A percentile compares a stretch with the other conserved stretches of the same genome.
phyloP scores from a whole-genome alignment of 2,797 vertebrate genomes.

The Catharus ustulatus region DNA sequence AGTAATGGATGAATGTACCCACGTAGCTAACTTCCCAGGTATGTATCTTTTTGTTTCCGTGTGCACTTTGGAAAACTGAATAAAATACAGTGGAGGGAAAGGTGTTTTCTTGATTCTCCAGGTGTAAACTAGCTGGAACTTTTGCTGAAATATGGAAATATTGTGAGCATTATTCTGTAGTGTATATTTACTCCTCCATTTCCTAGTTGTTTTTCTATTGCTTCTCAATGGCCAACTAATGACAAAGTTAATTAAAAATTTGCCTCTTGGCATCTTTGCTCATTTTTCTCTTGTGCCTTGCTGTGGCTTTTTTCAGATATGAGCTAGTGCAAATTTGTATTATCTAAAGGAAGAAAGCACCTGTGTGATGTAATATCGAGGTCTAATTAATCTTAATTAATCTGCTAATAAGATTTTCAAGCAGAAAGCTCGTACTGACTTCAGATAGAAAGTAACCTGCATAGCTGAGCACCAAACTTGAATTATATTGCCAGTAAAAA shows the following conservation, averaged over 20 bases:
- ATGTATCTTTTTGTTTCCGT: constrained; percentile 17
- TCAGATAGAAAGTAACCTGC: not conserved
- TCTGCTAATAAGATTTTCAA: not conserved
- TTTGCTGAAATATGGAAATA: not conserved
- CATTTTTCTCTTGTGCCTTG: not conserved
- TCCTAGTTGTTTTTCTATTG: not conserved
- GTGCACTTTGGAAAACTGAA: not conserved
- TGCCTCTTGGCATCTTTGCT: not conserved
- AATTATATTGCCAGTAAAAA: not conserved
- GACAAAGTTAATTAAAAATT: not conserved
- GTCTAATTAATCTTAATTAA: not conserved
- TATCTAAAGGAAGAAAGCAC: not conserved
- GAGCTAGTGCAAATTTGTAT: not conserved
- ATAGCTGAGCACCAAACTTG: not conserved
- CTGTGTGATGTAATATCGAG: not conserved
- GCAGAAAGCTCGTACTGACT: not conserved
- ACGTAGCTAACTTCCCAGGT: constrained; percentile 98
- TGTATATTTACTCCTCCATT: not conserved
- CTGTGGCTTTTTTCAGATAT: not conserved
- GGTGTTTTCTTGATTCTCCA: not conserved
- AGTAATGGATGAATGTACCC: constrained; percentile 99
- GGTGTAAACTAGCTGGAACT: not conserved
- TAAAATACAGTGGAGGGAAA: not conserved
- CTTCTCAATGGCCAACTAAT: not conserved
- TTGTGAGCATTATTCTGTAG: not conserved